Conservation (phyloP, 2,113 vertebrate genomes). For the Caracal caracal region DNA sequence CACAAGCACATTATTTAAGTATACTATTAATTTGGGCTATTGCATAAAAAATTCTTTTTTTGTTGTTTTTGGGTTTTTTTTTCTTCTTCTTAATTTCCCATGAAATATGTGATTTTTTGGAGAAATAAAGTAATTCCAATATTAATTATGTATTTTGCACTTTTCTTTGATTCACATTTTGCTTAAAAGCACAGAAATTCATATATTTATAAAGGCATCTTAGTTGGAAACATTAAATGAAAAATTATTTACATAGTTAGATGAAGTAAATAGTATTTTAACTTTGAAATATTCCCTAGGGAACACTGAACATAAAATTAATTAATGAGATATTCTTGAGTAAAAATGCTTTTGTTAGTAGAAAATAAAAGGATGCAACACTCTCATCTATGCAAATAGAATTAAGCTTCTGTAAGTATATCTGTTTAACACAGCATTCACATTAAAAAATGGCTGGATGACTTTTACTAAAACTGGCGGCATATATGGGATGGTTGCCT, state of each 20-base stretch:
- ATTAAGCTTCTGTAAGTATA: not conserved
- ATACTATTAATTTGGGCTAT: not conserved
- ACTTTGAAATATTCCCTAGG: not conserved
- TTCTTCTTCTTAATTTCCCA: not conserved
- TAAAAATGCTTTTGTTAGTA: not conserved
- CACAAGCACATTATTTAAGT: not conserved
- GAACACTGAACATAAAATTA: not conserved
- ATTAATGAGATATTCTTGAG: not conserved
- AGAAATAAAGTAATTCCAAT: not conserved
- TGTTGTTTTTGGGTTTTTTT: not conserved
- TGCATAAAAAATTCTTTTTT: slow-evolving; percentile 7
- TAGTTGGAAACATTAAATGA: not conserved
- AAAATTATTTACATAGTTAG: not conserved
- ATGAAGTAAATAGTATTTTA: not conserved
- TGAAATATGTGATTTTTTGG: not conserved
- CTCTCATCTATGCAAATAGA: not conserved
- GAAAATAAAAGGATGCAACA: not conserved
- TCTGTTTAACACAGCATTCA: not conserved
- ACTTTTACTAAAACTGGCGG: not conserved
- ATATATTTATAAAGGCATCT: not conserved
- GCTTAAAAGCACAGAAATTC: not conserved
- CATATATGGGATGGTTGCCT: not conserved
- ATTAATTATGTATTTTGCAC: not conserved
- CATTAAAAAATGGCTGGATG: not conserved
- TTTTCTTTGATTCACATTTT: slow-evolving; percentile 38